phyloP scores from a whole-genome alignment of 1,140 invertebrate genomes.

The Lordiphosa mommai region DNA sequence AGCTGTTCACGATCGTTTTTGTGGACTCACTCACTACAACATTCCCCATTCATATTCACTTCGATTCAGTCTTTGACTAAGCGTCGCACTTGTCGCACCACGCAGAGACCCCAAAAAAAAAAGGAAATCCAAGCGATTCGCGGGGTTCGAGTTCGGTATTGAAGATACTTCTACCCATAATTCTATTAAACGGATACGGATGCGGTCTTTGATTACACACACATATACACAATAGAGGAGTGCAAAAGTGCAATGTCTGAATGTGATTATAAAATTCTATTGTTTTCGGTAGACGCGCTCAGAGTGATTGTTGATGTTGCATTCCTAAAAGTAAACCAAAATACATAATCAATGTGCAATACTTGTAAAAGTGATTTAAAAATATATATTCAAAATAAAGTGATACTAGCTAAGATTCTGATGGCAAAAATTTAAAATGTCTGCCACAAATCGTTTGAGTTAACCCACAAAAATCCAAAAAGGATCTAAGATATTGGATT shows the following conservation, averaged over 20 bases:
- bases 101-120: slow-evolving; percentile 29
- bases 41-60: slow-evolving; percentile 66
- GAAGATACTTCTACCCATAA: neutral
- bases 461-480: neutral
- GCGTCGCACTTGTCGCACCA: slow-evolving; percentile 58
- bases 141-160: neutral
- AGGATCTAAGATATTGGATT: slow-evolving; percentile 39
- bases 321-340: slow-evolving; percentile 15
- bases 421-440: slow-evolving; percentile 27
- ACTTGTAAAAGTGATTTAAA: slow-evolving; percentile 28
- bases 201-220: slow-evolving; percentile 35
- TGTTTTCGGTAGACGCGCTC: slow-evolving; percentile 50
- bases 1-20: slow-evolving; percentile 27
- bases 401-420: slow-evolving; percentile 21
- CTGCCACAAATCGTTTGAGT: slow-evolving; percentile 19
- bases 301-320: slow-evolving; percentile 13
- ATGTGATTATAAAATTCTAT: slow-evolving; percentile 62
- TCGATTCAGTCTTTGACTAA: slow-evolving; percentile 69
- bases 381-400: slow-evolving; percentile 31
- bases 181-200: slow-evolving; percentile 39
- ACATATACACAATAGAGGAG: slow-evolving; percentile 27
- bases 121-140: slow-evolving; percentile 7
- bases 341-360: slow-evolving; percentile 56
- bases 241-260: slow-evolving; percentile 71
- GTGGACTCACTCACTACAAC: slow-evolving; percentile 45